Percentiles rank a stretch among this genome's conserved stretches.
phyloP scores from a whole-genome alignment of 2,113 vertebrate genomes.

The Felis chaus region DNA sequence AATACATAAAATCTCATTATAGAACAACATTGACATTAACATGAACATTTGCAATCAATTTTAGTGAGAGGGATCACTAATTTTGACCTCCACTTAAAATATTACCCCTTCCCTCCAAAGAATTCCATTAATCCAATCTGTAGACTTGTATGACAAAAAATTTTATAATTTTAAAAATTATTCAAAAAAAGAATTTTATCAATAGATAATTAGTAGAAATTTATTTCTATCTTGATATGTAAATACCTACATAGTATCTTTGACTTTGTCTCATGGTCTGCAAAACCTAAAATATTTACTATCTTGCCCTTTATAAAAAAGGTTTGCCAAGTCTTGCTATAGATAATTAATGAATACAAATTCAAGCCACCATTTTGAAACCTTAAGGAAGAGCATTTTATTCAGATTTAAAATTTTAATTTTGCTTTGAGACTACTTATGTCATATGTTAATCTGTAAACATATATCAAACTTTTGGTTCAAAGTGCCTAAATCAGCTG shows the following conservation, averaged over 20 bases:
- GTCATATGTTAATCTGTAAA: not conserved
- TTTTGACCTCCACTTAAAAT: not conserved
- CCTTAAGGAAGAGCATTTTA: not conserved
- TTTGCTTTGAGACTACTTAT: not conserved
- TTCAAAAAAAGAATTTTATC: not conserved
- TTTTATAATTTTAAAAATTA: not conserved
- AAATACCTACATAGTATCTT: not conserved
- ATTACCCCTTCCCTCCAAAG: not conserved
- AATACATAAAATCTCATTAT: not conserved
- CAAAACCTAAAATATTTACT: constrained; percentile 7
- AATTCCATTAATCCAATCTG: not conserved
- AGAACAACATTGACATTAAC: not conserved
- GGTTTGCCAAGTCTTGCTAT: not conserved
- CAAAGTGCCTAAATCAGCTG: not conserved
- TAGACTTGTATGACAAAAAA: not conserved
- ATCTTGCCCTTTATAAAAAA: not conserved
- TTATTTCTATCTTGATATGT: not conserved
- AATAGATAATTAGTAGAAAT: not conserved
- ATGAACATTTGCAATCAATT: not conserved
- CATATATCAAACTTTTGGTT: not conserved
- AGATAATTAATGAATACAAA: not conserved
- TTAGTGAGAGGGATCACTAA: not conserved
- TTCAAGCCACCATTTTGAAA: not conserved
- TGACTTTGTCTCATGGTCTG: not conserved
- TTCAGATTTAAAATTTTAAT: not conserved